Evolutionary conservation across 1,140 invertebrate genomes (phyloP), one percentile per base, ranked within the genome.

Genomic region (Musca domestica): DNA sequence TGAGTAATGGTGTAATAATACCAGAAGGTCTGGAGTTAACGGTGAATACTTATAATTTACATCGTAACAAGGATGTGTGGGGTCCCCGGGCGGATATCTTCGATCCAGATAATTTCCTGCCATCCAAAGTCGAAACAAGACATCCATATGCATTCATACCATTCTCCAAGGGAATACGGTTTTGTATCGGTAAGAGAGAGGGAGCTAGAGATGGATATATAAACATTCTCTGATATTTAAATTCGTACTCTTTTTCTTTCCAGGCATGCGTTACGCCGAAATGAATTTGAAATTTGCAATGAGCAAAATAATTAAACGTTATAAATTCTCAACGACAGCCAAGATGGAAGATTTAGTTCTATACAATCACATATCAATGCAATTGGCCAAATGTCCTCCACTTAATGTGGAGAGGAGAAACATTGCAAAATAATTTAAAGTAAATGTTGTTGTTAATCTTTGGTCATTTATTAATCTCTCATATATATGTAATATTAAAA

Each of bases 101-200:
- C 22, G 70, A 75, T 72, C 77, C 78, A 5, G 74, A 80, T 41
- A 69, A 76, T 51, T 81, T 81, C 51, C 64, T 76, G 15, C 68
- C 71, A 0, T 67, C 71, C 15, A 75, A 77, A 22, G 56, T 71
- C 14, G 25, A 63, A 7, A 66, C 25, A 5, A 71, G 69, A 48
- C 71, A 75, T 68, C 58, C 74, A 1, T 78, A 72, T 61, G 66
- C 72, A 4, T 79, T 70, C 41, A 71, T 80, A 49, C 76, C 76
- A 1, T 81, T 77, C 67, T 64, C 69, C 2, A 73, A 70, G 15
- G 78, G 77, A n/a, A 71, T 71, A 23, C 66, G 76, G 67, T 74
- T 68, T 20, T 78, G 76, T 56, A 71, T 74, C 51, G 76, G 76
- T 73, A 34, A n/a, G 66, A 4, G n/a, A n/a, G n/a, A n/a, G n/a